Base-by-base conservation (phyloP, 2,888 invertebrate genomes). In the Diaphora mendica region DNA sequence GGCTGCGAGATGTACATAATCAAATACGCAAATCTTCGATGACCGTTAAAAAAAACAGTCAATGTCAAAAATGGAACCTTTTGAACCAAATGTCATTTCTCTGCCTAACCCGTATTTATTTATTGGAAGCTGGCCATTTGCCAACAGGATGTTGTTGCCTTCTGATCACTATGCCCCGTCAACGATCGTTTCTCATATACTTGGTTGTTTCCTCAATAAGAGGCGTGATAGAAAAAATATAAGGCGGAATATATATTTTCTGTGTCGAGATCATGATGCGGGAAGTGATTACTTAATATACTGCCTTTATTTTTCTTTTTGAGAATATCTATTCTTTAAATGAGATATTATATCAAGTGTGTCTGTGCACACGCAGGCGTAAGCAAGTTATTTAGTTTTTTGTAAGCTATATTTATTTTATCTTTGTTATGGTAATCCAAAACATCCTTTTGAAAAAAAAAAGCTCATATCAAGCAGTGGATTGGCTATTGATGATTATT, bases 141-240 rank as follows among this genome's bases (percentile, higher is more conserved):
- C 94, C 94, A 94, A 90, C 86, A 86, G 91, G 91, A 91, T 91
- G 91, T 91, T 90, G 90, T 90, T 91, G 87, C 83, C 85, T 87
- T 82, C 85, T 88, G 89, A 90, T 91, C 90, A 85, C 80, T 82
- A 75, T 84, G 83, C 87, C 85, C 82, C 82, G 81, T 79, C 81
- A 79, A 71, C 82, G 87, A 87, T 90, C 89, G 88, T 91, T 91
- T 91, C 90, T 89, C 88, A 89, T 87, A 79, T 85, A 84, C 82
- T 84, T 78, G 71, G 66, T 76, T 81, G 81, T 83, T 84, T 82
- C 77, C 80, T 76, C 76, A 75, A 79, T 75, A 75, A 80, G 79
- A 81, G 81, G 76, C 76, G 74, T 78, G 72, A 77, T 78, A 69
- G 71, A 74, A 77, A 79, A 77, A 76, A 62, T 70, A 64, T 39